Evolutionary conservation across 2,113 vertebrate genomes (phyloP), one percentile per base, ranked within the genome.

Genomic region (Atrichornis clamosus): DNA sequence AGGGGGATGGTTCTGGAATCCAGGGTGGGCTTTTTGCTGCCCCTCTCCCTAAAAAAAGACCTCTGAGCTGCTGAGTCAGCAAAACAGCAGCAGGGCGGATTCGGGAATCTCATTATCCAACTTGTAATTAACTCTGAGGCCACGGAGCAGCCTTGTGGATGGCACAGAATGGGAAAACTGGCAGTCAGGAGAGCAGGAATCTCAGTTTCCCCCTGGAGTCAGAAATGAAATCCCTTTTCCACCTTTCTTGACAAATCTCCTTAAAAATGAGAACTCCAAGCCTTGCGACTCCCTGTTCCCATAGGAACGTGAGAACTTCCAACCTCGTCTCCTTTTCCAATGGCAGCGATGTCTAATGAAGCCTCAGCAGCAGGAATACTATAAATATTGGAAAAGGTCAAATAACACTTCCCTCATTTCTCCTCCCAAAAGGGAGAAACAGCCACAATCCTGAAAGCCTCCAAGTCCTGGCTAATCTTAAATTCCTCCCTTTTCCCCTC

Each of bases 221-320:
- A 80, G 81, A 84, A 92, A 84, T 73, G 19, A 72, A 95, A 81
- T 77, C 60, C 28, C 62, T 93, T 67, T 76, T 76, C 85, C 75
- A 83, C 75, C 60, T 75, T 87, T 67, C 30, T 26, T 72, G 53
- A 93, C 32, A 94, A 89, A 89, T 35, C 42, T n/a, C 84, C 87
- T 80, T 35, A 20, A 0, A 79, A 69, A 62, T 42, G 72, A 93
- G 79, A 73, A 90, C 50, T 78, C 67, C 58, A 93, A 67, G 56
- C 72, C 76, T 56, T 91, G 44, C 64, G 78, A 53, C 33, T 33
- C 55, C n/a, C 94, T 91, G 94, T 91, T 93, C 89, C 92, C 87
- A 93, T 65, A 90, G 94, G 91, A 89, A 90, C 82, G 2, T 14
- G 62, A 65, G 35, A 85, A 82, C 64, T 93, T 92, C 92, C 84